Evolutionary conservation across 1,140 invertebrate species (phyloP).

Genomic region (Drosophila micromelanica): DNA sequence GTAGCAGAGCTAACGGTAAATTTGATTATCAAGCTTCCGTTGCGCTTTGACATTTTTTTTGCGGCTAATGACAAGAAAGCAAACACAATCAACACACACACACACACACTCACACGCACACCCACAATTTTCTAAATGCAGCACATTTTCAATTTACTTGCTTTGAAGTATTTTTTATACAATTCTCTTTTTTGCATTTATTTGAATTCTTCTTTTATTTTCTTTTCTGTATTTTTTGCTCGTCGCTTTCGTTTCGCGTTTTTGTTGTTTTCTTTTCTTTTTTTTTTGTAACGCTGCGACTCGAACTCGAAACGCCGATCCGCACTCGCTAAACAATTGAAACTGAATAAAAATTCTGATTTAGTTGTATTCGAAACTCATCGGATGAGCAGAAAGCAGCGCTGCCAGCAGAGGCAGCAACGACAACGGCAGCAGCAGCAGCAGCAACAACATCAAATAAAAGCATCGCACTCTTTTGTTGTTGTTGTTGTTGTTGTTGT

Average conservation of each 20-base stretch:
- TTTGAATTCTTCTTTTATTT: slow-evolving; percentile 16
- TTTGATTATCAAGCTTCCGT: slow-evolving; percentile 52
- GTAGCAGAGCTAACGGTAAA: slow-evolving; percentile 59
- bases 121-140: slow-evolving; percentile 13
- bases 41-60: slow-evolving; percentile 67
- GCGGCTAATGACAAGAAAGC: slow-evolving; percentile 64
- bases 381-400: slow-evolving; percentile 74
- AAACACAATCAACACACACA: too few relatives aligned
- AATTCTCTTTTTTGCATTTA: slow-evolving; percentile 5
- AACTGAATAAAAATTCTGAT: slow-evolving; percentile 84
- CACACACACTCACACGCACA: slow-evolving; percentile 9
- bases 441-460: slow-evolving; percentile 35
- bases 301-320: slow-evolving; percentile 63
- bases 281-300: slow-evolving; percentile 46
- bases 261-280: slow-evolving; percentile 23
- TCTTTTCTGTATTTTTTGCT: slow-evolving; percentile 31
- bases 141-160: slow-evolving; percentile 34
- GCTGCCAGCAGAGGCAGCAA: slow-evolving; percentile 38
- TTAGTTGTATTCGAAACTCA: slow-evolving; percentile 84
- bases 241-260: slow-evolving; percentile 54
- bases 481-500: slow-evolving; percentile 15
- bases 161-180: slow-evolving; percentile 15
- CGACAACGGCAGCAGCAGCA: slow-evolving; percentile 30
- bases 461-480: slow-evolving; percentile 63
- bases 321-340: slow-evolving; percentile 84